These are phyloP conservation scores for Corythornis vintsioides DNA, from an alignment of 2,113 vertebrate species.

Conservation along the genomic window DNA sequence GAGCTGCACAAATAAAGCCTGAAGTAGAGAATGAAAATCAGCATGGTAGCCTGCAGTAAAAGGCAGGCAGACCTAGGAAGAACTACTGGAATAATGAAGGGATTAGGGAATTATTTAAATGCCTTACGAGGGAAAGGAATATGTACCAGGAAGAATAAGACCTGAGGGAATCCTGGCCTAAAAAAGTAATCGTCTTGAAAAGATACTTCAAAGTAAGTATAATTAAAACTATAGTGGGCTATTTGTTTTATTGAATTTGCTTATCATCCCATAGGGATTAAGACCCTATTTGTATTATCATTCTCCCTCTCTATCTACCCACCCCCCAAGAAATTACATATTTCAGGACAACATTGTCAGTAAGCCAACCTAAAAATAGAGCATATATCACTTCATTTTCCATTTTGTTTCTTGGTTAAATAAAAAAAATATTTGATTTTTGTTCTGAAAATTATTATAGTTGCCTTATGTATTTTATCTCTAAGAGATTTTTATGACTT, in stretches of 20 bases:
- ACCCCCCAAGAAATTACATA: neutral
- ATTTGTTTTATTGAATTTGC: neutral
- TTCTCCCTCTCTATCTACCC: neutral
- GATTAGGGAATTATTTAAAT: neutral
- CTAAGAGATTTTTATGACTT: neutral
- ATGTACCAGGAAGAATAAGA: neutral
- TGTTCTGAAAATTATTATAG: neutral
- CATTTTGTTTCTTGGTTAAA: neutral
- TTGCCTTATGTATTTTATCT: neutral
- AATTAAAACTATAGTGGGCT: neutral
- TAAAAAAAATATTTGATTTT: neutral
- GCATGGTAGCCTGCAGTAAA: neutral
- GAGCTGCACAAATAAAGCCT: neutral
- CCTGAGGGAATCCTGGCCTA: neutral
- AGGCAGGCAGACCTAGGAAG: neutral
- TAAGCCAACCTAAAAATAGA: neutral
- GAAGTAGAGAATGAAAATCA: neutral
- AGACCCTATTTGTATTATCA: neutral
- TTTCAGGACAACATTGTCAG: neutral
- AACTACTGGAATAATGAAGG: neutral
- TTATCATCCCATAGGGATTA: neutral
- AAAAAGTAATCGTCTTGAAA: neutral
- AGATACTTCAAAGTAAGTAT: neutral
- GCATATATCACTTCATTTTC: neutral
- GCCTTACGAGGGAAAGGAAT: neutral